A percentile compares a stretch with the other conserved stretches of the same genome.
These are phyloP conservation scores for Eupleurogrammus muticus DNA, from an alignment of 2,797 vertebrate species.

Conservation along the genomic window DNA sequence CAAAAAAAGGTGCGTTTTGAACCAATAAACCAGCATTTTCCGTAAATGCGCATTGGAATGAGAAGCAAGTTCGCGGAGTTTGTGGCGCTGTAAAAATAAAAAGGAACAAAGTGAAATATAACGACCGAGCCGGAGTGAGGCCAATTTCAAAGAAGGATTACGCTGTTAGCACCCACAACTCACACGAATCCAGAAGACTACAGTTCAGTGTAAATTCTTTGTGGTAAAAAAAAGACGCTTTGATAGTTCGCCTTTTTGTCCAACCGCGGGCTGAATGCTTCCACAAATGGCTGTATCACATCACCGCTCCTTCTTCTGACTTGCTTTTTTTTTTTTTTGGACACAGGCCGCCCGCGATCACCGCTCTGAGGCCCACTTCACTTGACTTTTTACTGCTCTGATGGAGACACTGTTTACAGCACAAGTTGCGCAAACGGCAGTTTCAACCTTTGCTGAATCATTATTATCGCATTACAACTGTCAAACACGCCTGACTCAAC, in stretches of 20 bases:
- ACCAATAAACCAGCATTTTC: constrained; percentile 14
- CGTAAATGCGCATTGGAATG: neutral
- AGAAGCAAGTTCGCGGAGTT: constrained; percentile 14
- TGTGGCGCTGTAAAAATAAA: constrained; percentile 20
- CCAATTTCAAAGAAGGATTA: constrained; percentile 35
- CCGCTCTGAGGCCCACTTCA: constrained; percentile 44
- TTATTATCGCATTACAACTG: constrained; percentile 40
- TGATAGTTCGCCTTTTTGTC: constrained; percentile 40
- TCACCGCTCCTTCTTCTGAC: constrained; percentile 52
- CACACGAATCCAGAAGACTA: constrained; percentile 41
- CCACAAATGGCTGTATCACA: constrained; percentile 65
- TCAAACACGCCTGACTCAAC: constrained; percentile 32
- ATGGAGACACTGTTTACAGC: constrained; percentile 60
- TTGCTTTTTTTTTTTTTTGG: neutral
- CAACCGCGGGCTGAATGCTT: constrained; percentile 56
- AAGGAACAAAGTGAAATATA: constrained; percentile 27
- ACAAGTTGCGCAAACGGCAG: constrained; percentile 8
- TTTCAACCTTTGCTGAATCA: constrained; percentile 35
- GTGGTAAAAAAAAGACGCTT: constrained; percentile 26
- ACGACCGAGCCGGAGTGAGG: constrained; percentile 14
- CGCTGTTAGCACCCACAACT: constrained; percentile 26
- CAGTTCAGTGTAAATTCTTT: constrained; percentile 38
- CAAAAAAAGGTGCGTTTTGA: neutral
- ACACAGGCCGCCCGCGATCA: constrained; percentile 49
- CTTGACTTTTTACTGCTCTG: constrained; percentile 52